Conservation (phyloP, 2,888 invertebrate species). For the Tiphia femorata region DNA sequence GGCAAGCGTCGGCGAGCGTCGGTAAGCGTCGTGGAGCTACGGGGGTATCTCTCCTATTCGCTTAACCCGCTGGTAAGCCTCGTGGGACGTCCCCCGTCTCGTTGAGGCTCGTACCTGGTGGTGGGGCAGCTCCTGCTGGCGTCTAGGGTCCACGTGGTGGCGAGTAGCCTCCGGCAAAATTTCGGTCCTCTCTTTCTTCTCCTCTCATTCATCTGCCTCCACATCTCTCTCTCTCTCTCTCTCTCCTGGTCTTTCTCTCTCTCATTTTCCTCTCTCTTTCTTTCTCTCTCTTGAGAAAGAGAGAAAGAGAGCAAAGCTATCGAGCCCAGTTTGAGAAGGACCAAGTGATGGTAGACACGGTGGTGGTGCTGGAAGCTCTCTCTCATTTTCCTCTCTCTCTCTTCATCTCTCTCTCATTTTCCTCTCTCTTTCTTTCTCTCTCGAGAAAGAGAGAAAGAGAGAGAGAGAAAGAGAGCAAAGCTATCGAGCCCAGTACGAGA, state of each 20-base stretch:
- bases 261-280: neutral
- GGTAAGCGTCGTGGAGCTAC: conserved; percentile 26
- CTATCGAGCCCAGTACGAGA: neutral
- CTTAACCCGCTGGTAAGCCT: no score
- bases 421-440: neutral
- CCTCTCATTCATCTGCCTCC: conserved; percentile 15
- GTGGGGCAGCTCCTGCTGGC: conserved; percentile 29
- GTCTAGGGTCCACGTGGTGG: conserved; percentile 52
- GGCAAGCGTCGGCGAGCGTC: conserved; percentile 32
- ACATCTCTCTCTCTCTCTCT: conserved; percentile 23
- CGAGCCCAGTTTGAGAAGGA: neutral
- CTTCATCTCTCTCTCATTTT: neutral
- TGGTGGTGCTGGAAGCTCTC: conserved; percentile 16
- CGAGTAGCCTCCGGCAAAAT: conserved; percentile 50
- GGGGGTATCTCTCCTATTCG: conserved; percentile 44
- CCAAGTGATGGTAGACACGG: conserved; percentile 12
- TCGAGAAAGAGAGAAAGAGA: neutral
- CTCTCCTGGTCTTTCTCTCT: neutral
- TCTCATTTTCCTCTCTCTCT: neutral
- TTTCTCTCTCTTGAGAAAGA: neutral
- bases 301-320: neutral
- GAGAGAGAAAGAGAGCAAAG: neutral
- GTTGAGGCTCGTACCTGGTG: conserved; percentile 14
- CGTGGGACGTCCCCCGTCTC: conserved; percentile 40
- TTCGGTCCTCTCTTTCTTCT: conserved; percentile 39